Percentiles rank a stretch among this genome's conserved stretches.
These are phyloP conservation scores for Orthonyx spaldingii DNA, from an alignment of 2,113 vertebrate genomes.

Conservation along the genomic window DNA sequence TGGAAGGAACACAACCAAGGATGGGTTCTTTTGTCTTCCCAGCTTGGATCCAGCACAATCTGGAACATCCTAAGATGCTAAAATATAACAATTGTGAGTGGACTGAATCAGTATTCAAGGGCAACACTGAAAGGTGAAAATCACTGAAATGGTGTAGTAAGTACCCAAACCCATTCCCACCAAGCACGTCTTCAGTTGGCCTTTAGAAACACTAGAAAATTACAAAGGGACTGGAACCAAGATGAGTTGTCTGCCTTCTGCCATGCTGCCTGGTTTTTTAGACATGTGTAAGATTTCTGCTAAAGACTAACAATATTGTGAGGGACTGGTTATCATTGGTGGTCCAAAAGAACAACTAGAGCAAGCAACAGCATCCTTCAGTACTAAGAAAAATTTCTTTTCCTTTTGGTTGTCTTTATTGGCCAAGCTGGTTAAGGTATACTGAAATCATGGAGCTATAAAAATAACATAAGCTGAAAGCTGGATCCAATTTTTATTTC, in stretches of 20 bases:
- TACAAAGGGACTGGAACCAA: background rate
- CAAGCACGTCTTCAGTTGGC: background rate
- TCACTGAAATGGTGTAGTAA: background rate
- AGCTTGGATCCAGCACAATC: background rate
- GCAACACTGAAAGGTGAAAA: background rate
- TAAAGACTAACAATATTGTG: background rate
- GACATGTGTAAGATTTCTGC: rapidly evolving
- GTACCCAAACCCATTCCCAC: background rate
- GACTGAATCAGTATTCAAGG: background rate
- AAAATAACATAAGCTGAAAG: background rate
- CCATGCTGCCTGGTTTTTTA: background rate
- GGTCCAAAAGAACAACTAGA: background rate
- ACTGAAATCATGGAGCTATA: background rate
- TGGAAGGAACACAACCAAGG: background rate
- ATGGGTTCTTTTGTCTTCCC: background rate
- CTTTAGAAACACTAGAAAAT: background rate
- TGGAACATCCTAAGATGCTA: background rate
- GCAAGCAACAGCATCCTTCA: background rate
- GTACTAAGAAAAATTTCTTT: background rate
- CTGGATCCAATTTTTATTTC: background rate
- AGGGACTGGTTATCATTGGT: background rate
- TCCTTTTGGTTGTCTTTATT: background rate
- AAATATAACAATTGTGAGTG: background rate
- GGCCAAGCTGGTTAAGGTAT: background rate
- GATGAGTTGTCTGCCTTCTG: background rate